Evolutionary conservation across 2,797 vertebrate genomes (phyloP), one percentile per base, ranked within the genome.

Genomic region (Microcaecilia unicolor): DNA sequence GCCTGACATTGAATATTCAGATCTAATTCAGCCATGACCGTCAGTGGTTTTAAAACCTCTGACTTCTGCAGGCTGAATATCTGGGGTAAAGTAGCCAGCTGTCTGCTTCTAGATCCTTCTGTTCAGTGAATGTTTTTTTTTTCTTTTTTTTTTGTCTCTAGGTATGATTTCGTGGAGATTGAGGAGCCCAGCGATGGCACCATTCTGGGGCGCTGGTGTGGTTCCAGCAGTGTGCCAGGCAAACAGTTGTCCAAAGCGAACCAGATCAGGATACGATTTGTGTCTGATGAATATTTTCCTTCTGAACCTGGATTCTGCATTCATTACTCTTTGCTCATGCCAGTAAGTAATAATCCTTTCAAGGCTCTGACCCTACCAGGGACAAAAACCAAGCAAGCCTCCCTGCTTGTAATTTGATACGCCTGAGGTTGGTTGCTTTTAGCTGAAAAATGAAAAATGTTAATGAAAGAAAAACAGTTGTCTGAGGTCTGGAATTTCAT

Each of bases 151-250:
- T 48, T 53, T 61, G 53, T 62, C 15, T 52, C 19, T 62, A 97
- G 94, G 81, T 98, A 97, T 63, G 95, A 99, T 64, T 98, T 92
- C 74, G 90, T 99, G 74, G 94, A 98, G 78, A 71, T 98, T 26
- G 91, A 97, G 74, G 95, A 99, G 31, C 88, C 84, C 11, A 78
- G 63, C 17, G 91, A 93, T 55, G 88, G 86, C 28, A 71, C 78
- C 37, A 59, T 93, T 46, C 65, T 92, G 78, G 95, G 94, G 15
- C 89, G 92, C 18, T 99, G 94, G 94, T 99, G 95, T 57, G 95
- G 94, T 24, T 90, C 92, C 41, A 81, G 77, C 64, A 56, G 69
- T 6, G 76, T 64, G 25, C 89, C 92, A 11, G 72, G 70, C 15
- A 80, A 72, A 50, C 88, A 90, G 53, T 72, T 80, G 33, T 92